Conservation (phyloP, 2,888 invertebrate genomes). For the Platynereis dumerilii region DNA sequence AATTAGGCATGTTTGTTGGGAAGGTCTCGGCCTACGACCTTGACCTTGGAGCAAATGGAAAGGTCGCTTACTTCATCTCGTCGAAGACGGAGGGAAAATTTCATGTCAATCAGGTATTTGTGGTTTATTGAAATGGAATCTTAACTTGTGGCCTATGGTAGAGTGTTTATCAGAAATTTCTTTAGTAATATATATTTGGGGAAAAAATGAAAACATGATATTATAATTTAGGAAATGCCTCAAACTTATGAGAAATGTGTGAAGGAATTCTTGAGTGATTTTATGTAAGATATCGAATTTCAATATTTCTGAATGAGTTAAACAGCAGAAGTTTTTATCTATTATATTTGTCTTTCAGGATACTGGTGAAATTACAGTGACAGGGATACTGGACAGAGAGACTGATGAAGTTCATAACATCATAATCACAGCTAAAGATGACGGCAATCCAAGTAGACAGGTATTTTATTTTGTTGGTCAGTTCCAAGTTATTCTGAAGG, state of each 20-base stretch:
- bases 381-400: constrained; percentile 27
- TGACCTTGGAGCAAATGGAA: constrained; percentile 29
- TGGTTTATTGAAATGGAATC: too few species aligned
- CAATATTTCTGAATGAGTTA: too few species aligned
- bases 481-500: not conserved
- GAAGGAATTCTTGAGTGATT: too few species aligned
- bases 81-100: constrained; percentile 29
- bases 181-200: too few species aligned
- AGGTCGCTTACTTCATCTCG: constrained; percentile 24
- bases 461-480: constrained; percentile 17
- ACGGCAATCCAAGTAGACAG: constrained; percentile 22
- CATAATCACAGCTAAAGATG: constrained; percentile 25
- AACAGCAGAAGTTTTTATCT: too few species aligned
- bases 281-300: too few species aligned
- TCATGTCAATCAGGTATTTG: constrained; percentile 20
- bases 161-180: too few species aligned
- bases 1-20: constrained; percentile 24
- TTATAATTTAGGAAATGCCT: too few species aligned
- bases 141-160: too few species aligned
- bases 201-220: too few species aligned
- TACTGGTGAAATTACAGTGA: constrained; percentile 21
- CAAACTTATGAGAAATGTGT: too few species aligned
- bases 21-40: constrained; percentile 26
- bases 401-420: constrained; percentile 12
- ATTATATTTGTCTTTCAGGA: constrained; percentile 3